Evolutionary conservation across 2,888 invertebrate genomes (phyloP), one percentile per base, ranked within the genome.

Genomic region (Xestobium rufovillosum): DNA sequence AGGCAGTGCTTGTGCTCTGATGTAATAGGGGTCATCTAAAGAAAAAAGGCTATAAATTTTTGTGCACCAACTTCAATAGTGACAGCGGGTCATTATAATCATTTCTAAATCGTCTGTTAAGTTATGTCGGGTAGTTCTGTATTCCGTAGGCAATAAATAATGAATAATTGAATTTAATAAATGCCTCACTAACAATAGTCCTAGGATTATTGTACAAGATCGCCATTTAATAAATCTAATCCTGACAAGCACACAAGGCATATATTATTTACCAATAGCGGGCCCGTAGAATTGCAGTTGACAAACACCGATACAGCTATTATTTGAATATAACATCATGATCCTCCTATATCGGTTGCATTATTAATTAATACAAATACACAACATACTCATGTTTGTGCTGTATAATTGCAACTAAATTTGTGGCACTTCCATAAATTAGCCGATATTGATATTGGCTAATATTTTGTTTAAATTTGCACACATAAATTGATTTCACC

Each of bases 341-440:
- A 59, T 59, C 60, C 60, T 61, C 60, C 59, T 59, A n/a, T n/a
- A 61, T 58, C 58, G 58, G 55, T 50, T 53, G 59, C 56, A 61
- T 61, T 61, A 63, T 61, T 61, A 63, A 60, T 60, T 60, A 59
- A 59, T 59, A 56, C 57, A 57, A 56, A 61, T 56, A 19, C 23
- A 19, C 46, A 59, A 54, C 58, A 51, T 56, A 53, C 23, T 8
- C 58, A 60, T 60, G 61, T 61, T 61, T 58, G 59, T 58, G 57
- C 54, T 53, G 55, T 52, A 60, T 61, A 63, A 60, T 61, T 60
- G 59, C 58, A 56, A 59, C 60, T 59, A 60, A 60, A 61, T 60
- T 61, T 57, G 60, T 56, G 57, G 57, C 59, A 59, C 59, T 60
- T 59, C 60, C 59, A 60, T 62, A 62, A 62, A 62, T 62, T 61